Evolutionary conservation across 2,888 invertebrate species (phyloP).

Genomic region (Hymenopus coronatus): DNA sequence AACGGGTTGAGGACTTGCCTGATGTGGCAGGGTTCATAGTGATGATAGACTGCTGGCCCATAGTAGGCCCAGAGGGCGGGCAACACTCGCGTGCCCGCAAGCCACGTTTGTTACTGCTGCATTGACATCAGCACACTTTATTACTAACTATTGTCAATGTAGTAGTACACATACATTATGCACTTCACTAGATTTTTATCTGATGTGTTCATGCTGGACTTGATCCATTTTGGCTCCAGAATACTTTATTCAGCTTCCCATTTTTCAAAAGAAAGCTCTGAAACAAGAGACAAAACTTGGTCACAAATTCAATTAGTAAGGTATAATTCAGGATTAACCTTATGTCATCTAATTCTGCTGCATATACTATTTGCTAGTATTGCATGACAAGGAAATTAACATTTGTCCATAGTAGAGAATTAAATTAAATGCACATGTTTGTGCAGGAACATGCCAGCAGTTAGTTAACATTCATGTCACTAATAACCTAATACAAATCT

Average conservation of each 20-base stretch:
- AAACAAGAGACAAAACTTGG: not conserved
- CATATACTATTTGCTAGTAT: no score
- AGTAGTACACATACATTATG: not conserved
- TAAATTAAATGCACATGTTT: no score
- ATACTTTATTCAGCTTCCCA: not conserved
- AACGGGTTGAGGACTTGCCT: slow-evolving; percentile 62
- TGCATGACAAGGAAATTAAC: no score
- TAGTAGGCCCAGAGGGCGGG: slow-evolving; percentile 56
- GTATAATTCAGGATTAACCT: no score
- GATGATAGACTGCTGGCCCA: slow-evolving; percentile 52
- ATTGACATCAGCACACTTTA: slow-evolving; percentile 28
- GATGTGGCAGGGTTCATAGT: slow-evolving; percentile 54
- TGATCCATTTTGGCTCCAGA: not conserved
- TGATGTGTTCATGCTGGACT: not conserved
- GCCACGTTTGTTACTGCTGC: slow-evolving; percentile 33
- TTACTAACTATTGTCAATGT: slow-evolving; percentile 8
- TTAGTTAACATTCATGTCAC: no score
- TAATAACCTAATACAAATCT: no score
- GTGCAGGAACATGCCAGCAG: no score
- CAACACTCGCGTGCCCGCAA: slow-evolving; percentile 46
- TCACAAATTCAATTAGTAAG: no score
- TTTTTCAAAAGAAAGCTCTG: not conserved
- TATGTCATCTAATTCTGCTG: no score
- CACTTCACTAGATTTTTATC: not conserved
- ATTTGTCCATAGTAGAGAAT: no score